Conservation (phyloP, 2,113 vertebrate species). For the Cynoglossus semilaevis region DNA sequence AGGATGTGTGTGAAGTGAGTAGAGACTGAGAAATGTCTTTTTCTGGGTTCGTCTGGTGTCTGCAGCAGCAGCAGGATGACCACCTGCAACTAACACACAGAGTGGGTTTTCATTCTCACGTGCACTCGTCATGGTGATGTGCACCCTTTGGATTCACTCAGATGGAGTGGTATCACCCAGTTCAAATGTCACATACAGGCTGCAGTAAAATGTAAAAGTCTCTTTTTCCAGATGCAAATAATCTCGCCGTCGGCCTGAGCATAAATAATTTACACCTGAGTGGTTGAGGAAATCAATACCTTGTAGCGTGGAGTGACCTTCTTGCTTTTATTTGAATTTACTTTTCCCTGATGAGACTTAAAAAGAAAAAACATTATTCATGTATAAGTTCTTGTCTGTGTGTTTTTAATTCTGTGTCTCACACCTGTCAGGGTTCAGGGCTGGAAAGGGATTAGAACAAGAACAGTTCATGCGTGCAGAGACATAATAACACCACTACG, state of each 20-base stretch:
- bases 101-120: constrained; percentile 14
- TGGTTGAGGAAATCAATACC: neutral
- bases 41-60: neutral
- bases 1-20: constrained; percentile 45
- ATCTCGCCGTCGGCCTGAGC: neutral
- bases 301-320: neutral
- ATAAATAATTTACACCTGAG: neutral
- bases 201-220: neutral
- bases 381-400: neutral
- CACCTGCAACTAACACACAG: constrained; percentile 1
- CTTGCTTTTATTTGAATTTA: neutral
- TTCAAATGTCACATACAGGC: neutral
- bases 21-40: constrained; percentile 25
- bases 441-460: neutral
- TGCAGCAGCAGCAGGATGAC: constrained; percentile 9
- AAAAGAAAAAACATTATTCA: neutral
- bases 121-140: neutral
- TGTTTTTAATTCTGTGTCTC: neutral
- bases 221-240: neutral
- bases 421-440: neutral
- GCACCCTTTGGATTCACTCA: neutral
- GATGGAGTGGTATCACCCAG: neutral
- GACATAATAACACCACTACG: neutral
- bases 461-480: neutral
- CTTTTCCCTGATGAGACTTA: neutral